Percentiles rank a stretch among this genome's conserved stretches.
phyloP scores from a whole-genome alignment of 2,888 invertebrate species.

The Metallyticus violacea region DNA sequence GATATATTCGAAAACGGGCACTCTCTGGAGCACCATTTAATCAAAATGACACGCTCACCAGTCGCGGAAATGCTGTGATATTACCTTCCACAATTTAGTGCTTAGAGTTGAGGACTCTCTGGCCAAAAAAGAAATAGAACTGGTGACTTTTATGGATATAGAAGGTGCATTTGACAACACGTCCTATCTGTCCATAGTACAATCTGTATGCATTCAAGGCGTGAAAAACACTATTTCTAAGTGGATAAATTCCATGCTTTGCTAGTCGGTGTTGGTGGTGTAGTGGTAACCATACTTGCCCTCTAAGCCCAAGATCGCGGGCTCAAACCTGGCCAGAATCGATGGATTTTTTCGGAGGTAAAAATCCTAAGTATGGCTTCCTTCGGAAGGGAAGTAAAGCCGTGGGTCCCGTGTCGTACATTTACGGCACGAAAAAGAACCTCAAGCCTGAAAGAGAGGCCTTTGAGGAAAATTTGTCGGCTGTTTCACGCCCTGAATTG shows the following conservation, averaged over 20 bases:
- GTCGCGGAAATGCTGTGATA: slow-evolving; percentile 25
- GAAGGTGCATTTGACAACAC: slow-evolving; percentile 38
- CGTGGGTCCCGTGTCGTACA: no score
- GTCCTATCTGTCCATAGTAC: slow-evolving; percentile 23
- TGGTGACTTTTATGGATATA: slow-evolving; percentile 36
- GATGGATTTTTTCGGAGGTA: no score
- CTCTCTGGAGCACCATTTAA: slow-evolving; percentile 21
- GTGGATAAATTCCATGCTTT: slow-evolving; percentile 26
- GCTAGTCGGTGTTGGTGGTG: no score
- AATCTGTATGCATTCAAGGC: slow-evolving; percentile 7
- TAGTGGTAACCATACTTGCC: no score
- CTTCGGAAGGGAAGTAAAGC: no score
- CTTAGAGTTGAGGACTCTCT: slow-evolving; percentile 15
- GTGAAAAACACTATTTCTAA: neutral
- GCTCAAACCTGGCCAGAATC: no score
- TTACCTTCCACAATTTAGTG: neutral
- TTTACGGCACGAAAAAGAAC: no score
- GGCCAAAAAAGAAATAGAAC: slow-evolving; percentile 16
- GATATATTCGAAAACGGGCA: slow-evolving; percentile 30
- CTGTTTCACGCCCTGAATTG: no score
- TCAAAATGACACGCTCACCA: slow-evolving; percentile 34
- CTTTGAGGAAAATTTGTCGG: no score
- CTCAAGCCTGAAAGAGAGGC: no score
- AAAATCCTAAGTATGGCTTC: no score
- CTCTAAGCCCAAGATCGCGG: no score